A percentile compares a stretch with the other conserved stretches of the same genome.
phyloP scores from a whole-genome alignment of 2,888 invertebrate genomes.

The Folsomia manolachei region DNA sequence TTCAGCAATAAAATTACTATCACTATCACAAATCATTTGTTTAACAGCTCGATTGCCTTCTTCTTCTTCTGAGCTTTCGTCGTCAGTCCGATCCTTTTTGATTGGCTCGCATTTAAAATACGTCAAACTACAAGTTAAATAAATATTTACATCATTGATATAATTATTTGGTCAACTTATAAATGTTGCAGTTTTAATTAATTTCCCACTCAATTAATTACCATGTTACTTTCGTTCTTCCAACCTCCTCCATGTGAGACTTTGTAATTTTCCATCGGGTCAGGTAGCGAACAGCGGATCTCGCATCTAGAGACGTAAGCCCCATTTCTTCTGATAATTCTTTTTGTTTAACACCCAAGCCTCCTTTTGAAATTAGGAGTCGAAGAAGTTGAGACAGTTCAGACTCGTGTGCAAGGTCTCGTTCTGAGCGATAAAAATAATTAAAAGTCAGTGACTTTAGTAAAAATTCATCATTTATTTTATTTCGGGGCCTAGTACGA shows the following conservation, averaged over 20 bases:
- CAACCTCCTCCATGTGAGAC: constrained; percentile 24
- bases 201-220: too few relatives aligned
- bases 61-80: background rate
- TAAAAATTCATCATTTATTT: too few relatives aligned
- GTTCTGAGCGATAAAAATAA: background rate
- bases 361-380: constrained; percentile 19
- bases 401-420: constrained; percentile 3
- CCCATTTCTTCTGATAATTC: constrained; percentile 25
- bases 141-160: too few relatives aligned
- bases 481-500: too few relatives aligned
- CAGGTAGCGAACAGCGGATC: constrained; percentile 28
- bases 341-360: constrained; percentile 5
- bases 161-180: too few relatives aligned
- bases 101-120: background rate
- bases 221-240: constrained; percentile 37
- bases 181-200: too few relatives aligned
- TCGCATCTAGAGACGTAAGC: constrained; percentile 23
- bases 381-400: constrained; percentile 19
- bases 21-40: background rate
- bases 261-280: constrained; percentile 20
- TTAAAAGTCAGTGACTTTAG: too few relatives aligned
- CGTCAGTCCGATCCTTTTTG: background rate
- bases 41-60: background rate
- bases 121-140: background rate
- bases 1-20: background rate